phyloP scores from a whole-genome alignment of 2,888 invertebrate genomes.

The Exephanes ischioxanthus region DNA sequence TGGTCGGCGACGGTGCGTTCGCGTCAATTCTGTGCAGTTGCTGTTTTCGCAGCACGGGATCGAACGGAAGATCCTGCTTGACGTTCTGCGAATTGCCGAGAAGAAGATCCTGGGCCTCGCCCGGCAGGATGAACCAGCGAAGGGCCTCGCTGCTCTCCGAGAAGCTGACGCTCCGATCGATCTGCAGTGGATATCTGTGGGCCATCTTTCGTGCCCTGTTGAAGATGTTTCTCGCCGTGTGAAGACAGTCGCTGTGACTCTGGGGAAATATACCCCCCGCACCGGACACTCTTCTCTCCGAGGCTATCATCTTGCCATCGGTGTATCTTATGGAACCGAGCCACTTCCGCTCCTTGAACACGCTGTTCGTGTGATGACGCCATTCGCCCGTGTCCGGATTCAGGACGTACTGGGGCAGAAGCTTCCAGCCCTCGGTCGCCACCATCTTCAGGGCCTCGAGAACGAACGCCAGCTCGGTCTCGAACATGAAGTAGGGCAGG shows the following conservation, averaged over 20 bases:
- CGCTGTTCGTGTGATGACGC: constrained; percentile 93
- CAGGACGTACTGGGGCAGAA: constrained; percentile 94
- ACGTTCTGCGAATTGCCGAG: constrained; percentile 91
- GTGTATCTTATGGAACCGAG: constrained; percentile 91
- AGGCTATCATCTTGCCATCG: constrained; percentile 91
- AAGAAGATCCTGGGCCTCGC: constrained; percentile 92
- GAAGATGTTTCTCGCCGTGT: constrained; percentile 92
- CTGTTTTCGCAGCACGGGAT: constrained; percentile 87
- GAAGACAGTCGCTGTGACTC: constrained; percentile 91
- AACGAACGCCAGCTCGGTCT: constrained; percentile 92
- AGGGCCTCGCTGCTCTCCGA: constrained; percentile 88
- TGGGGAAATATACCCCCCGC: constrained; percentile 91
- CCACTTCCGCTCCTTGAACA: constrained; percentile 93
- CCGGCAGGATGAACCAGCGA: constrained; percentile 96
- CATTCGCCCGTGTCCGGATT: constrained; percentile 96
- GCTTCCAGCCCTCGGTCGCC: constrained; percentile 95
- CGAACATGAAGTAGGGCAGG: constrained; percentile 94
- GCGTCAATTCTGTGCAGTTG: constrained; percentile 56
- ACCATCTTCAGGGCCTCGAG: constrained; percentile 94
- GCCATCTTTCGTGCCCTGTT: constrained; percentile 92
- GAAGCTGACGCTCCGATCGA: constrained; percentile 91
- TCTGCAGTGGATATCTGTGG: constrained; percentile 89
- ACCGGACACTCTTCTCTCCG: constrained; percentile 90
- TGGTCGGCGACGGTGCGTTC: constrained; percentile 58
- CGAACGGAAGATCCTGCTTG: constrained; percentile 91